Percentiles rank a stretch among this genome's conserved stretches.
Conservation (phyloP, 2,888 invertebrate species). For the Dastarcus helophoroides region DNA sequence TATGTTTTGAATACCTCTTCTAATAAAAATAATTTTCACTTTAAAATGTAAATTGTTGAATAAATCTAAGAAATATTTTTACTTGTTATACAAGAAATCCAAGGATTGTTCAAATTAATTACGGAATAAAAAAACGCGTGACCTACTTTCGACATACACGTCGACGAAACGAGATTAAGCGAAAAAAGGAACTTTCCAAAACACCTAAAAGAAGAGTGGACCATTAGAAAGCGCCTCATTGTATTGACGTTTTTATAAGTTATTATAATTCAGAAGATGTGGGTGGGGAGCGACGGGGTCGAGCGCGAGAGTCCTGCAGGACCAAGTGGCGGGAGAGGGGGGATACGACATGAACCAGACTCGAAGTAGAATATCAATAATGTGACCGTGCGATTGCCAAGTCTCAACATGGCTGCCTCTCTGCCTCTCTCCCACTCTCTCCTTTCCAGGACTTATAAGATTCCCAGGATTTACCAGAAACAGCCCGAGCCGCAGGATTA, state of each 20-base stretch:
- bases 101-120: no score
- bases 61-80: no score
- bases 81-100: no score
- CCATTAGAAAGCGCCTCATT: no score
- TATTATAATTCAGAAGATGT: constrained; percentile 23
- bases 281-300: constrained; percentile 6
- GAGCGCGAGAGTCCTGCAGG: neutral
- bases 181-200: no score
- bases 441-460: constrained; percentile 18
- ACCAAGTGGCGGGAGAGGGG: constrained; percentile 17
- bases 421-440: constrained; percentile 14
- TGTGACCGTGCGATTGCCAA: constrained; percentile 37
- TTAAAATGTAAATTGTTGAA: no score
- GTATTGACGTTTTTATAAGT: constrained; percentile 24
- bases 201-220: no score
- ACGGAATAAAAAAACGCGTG: no score
- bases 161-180: no score
- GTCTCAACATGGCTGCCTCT: constrained; percentile 30
- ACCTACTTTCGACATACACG: no score
- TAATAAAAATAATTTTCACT: no score
- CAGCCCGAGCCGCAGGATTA: constrained; percentile 18
- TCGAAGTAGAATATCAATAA: constrained; percentile 38
- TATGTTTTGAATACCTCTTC: no score
- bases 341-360: constrained; percentile 34
- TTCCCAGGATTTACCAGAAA: constrained; percentile 19